These are phyloP conservation scores for Mus spicilegus DNA, from an alignment of 2,113 vertebrate species.

Conservation along the genomic window DNA sequence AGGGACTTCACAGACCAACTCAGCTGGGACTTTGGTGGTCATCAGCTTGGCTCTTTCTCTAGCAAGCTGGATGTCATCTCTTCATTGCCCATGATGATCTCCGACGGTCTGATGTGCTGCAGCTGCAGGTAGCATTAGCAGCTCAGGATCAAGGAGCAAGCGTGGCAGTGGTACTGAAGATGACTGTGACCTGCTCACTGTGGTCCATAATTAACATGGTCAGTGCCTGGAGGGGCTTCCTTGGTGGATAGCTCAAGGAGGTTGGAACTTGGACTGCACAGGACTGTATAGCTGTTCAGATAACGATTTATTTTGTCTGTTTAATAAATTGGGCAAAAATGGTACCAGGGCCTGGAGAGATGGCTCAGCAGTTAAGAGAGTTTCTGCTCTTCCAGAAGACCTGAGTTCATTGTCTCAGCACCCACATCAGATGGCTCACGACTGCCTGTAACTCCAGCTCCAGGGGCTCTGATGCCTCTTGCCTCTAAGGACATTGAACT, in stretches of 20 bases:
- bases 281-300: neutral
- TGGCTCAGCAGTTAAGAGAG: neutral
- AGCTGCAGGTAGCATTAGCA: constrained; percentile 93
- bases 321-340: neutral
- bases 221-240: neutral
- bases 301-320: neutral
- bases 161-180: constrained; percentile 89
- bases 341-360: neutral
- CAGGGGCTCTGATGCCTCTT: neutral
- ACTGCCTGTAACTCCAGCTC: neutral
- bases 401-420: too few relatives aligned
- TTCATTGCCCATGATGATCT: constrained; percentile 92
- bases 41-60: constrained; percentile 85
- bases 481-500: neutral
- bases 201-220: constrained; percentile 92
- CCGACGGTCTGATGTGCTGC: constrained; percentile 89
- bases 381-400: neutral
- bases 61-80: constrained; percentile 93
- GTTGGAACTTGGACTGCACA: constrained; percentile 53
- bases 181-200: constrained; percentile 91
- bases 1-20: constrained; percentile 46
- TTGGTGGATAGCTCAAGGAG: neutral
- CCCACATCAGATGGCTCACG: neutral
- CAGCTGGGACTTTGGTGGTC: constrained; percentile 88
- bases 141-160: constrained; percentile 91